phyloP scores from a whole-genome alignment of 2,888 invertebrate species.

The Laothoe populi region DNA sequence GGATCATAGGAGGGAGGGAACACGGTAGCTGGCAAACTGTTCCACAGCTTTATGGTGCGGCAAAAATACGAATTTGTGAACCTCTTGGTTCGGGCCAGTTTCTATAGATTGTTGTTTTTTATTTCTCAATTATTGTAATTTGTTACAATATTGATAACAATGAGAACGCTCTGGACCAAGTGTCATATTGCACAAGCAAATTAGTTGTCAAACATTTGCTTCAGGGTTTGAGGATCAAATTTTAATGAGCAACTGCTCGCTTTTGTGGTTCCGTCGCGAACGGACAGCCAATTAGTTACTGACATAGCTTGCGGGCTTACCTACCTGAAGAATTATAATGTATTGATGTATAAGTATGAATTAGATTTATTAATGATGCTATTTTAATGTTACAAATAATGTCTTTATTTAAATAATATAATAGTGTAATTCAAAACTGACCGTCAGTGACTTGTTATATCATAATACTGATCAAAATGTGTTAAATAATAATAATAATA shows the following conservation, averaged over 20 bases:
- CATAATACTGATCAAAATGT: too few relatives aligned
- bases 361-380: not conserved
- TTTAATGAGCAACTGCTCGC: constrained; percentile 64
- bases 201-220: constrained; percentile 58
- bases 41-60: too few relatives aligned
- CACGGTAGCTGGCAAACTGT: too few relatives aligned
- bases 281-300: constrained; percentile 63
- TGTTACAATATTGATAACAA: not conserved
- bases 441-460: too few relatives aligned
- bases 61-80: too few relatives aligned
- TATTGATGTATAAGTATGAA: not conserved
- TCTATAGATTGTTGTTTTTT: too few relatives aligned
- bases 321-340: constrained; percentile 23
- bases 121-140: not conserved
- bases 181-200: constrained; percentile 64
- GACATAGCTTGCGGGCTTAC: constrained; percentile 20
- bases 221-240: constrained; percentile 60
- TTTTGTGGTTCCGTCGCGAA: constrained; percentile 57
- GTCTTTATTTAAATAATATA: not conserved
- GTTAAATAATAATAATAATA: too few relatives aligned
- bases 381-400: not conserved
- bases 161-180: constrained; percentile 36
- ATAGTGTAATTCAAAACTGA: too few relatives aligned
- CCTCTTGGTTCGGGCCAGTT: too few relatives aligned
- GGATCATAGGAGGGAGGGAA: too few relatives aligned